Evolutionary conservation across 2,888 invertebrate species (phyloP), one percentile per base, ranked within the genome.

Genomic region (Cremastinae sp.): DNA sequence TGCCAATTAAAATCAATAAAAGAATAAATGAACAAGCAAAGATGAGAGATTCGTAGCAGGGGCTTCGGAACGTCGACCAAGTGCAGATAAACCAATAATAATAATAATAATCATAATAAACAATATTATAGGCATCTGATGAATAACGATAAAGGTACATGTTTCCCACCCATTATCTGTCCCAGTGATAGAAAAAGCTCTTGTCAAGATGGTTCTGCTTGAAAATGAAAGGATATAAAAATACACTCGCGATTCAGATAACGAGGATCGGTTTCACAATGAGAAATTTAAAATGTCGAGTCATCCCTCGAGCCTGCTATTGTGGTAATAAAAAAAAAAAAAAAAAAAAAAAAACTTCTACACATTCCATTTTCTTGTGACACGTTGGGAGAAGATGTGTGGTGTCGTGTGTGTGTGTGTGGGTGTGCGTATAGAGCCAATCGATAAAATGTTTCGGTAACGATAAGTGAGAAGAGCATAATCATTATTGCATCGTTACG

Each of bases 311-410:
- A n/a, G n/a, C n/a, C 41, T 59, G 18, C 14, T 45, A 28, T 22
- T 22, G 28, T 14, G 2, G 47, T 16, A 18, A 49, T 9, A 4
- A 49, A 49, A 10, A 45, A 20, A 14, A 14, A 45, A 43, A 10
- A 12, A 43, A 28, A 59, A 35, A 18, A 47, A n/a, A n/a, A 45
- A 28, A 45, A 37, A 70, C 47, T 70, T 75, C 41, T 66, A 66
- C 61, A 77, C 79, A 79, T 79, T 79, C 79, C 77, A 74, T 73
- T 71, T 47, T 55, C 49, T 64, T 77, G 71, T 77, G 43, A 59
- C 35, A 77, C 64, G 68, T 68, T 61, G 58, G 77, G n/a, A n/a
- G n/a, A 74, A 71, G 51, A 74, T 45, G 51, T 71, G 14, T 49
- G 69, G 65, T 59, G 45, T 68, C n/a, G n/a, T n/a, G n/a, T n/a